Base-by-base conservation (phyloP, 1,140 invertebrate genomes). In the Diorhabda elongata region DNA sequence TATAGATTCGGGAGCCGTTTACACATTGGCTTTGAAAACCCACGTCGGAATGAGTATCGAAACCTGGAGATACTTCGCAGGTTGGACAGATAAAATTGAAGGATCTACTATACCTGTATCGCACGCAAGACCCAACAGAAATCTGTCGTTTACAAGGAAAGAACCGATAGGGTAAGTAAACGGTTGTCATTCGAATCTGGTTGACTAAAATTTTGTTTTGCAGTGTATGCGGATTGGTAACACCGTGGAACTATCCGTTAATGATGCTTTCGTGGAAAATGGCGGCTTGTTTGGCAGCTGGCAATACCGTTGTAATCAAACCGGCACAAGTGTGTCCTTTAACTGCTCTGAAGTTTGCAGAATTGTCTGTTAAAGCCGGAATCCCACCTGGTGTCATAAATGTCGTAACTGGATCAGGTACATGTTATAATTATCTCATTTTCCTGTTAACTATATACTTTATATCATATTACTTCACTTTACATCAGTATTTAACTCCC, bases 231-330 rank as follows among this genome's bases (percentile, higher is more conserved):
- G 97, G 92, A 0, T 85, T 98, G 57, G 91, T 99, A 41, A 98
- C 97, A 3, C 97, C 97, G 0, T 99, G 97, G 97, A 99, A 99
- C 80, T 99, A 98, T 79, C 96, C 97, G 0, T 79, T 98, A 5
- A 90, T 98, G 87, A 98, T 99, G 96, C 84, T 97, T n/a, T 94
- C 96, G 0, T 98, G 96, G 96, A 99, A 99, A 79, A 91, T 98
- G 86, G 97, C 95, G 0, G 96, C 97, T 0, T 98, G 97, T 71
- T 84, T 99, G 26, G 93, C 95, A 0, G 93, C 93, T 26, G 96
- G 97, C 7, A 98, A 98, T 76, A 93, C 91, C 0, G 90, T 97
- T 8, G 89, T 98, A 0, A 92, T 98, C 84, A 98, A 98, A 81
- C 92, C 95, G 0, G 96, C 97, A 0, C 95, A 97, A 78, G 92